Evolutionary conservation across 2,113 vertebrate species (phyloP).

Genomic region (Prietella phreatophila): DNA sequence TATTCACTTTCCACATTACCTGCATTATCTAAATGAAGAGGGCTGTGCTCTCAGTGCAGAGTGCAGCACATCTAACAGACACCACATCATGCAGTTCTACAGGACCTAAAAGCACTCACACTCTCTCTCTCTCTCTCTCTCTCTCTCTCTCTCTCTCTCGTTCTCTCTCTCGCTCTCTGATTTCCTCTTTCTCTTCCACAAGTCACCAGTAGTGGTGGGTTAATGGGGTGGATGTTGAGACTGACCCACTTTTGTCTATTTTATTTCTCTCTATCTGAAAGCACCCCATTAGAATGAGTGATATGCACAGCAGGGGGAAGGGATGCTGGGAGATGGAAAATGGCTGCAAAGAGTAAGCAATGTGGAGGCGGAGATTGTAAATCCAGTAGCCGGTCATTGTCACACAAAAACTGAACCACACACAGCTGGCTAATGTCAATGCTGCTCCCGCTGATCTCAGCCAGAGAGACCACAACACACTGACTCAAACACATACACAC

Average conservation of each 20-base stretch:
- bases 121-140: slow-evolving; percentile 20
- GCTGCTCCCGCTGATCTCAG: slow-evolving; percentile 8
- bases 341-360: slow-evolving; percentile 56
- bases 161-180: slow-evolving; percentile 19
- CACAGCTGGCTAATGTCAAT: slow-evolving; percentile 40
- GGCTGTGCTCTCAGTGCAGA: slow-evolving; percentile 48
- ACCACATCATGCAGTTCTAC: slow-evolving; percentile 44
- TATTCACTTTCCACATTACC: slow-evolving; percentile 41
- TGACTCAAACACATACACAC: not conserved
- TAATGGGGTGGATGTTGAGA: not conserved
- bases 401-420: slow-evolving; percentile 39
- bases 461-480: slow-evolving; percentile 20
- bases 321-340: slow-evolving; percentile 65
- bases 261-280: slow-evolving; percentile 40
- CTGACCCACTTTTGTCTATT: slow-evolving; percentile 53
- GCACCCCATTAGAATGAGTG: slow-evolving; percentile 56
- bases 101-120: slow-evolving; percentile 44
- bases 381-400: slow-evolving; percentile 49
- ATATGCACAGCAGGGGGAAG: slow-evolving; percentile 38
- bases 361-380: slow-evolving; percentile 53
- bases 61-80: slow-evolving; percentile 45
- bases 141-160: slow-evolving; percentile 5
- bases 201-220: not conserved
- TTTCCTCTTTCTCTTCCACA: too few species aligned
- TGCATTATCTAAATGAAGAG: slow-evolving; percentile 52